phyloP scores from a whole-genome alignment of 2,113 vertebrate species.

The Amblyopsis rosae region DNA sequence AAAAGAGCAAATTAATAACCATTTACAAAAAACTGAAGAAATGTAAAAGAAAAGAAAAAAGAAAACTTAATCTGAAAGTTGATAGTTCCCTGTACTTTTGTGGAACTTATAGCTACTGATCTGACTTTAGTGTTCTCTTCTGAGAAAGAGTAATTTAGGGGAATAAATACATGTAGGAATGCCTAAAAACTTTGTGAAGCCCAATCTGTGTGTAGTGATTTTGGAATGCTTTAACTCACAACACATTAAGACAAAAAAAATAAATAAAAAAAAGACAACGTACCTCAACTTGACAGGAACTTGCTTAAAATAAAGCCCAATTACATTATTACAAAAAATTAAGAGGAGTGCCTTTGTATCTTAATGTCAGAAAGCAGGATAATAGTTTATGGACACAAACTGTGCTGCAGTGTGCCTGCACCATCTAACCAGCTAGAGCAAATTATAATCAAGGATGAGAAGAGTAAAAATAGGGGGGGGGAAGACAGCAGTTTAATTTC shows the following conservation, averaged over 20 bases:
- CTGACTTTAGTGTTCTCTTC: too few species aligned
- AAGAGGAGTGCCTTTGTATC: neutral
- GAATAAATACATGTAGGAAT: neutral
- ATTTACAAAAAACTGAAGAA: too few species aligned
- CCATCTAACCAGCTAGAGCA: neutral
- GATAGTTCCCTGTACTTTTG: too few species aligned
- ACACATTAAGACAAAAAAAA: too few species aligned
- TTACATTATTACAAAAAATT: neutral
- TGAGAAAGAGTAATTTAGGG: neutral
- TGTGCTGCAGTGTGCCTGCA: neutral
- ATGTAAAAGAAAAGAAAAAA: too few species aligned
- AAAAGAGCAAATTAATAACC: neutral
- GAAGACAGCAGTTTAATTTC: neutral
- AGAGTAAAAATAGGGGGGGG: neutral
- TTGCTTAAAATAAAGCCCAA: neutral
- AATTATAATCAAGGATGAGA: neutral
- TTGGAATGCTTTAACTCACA: neutral
- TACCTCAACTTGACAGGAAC: too few species aligned
- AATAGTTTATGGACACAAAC: neutral
- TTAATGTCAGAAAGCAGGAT: neutral
- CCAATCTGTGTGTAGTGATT: neutral
- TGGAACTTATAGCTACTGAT: too few species aligned
- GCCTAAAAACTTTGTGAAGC: neutral
- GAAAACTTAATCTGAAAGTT: too few species aligned
- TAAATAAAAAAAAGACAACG: too few species aligned